These are phyloP conservation scores for Papilio polyxenes DNA, from an alignment of 1,140 invertebrate species.

Conservation along the genomic window DNA sequence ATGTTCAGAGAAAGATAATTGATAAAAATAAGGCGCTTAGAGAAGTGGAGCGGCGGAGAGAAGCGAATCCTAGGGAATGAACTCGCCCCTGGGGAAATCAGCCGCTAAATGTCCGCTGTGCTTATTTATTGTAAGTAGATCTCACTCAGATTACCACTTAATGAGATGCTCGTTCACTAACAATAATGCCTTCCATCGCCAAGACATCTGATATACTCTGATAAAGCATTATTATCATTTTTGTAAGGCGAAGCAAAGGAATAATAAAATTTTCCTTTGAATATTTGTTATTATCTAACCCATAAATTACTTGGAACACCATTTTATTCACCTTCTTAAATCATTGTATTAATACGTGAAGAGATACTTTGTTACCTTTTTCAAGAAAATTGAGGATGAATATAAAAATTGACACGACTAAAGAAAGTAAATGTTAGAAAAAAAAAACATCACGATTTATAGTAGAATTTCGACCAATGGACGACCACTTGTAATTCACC, in stretches of 20 bases:
- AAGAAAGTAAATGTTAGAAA: too few relatives aligned
- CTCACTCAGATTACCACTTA: constrained; percentile 24
- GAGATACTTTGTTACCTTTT: too few relatives aligned
- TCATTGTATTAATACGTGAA: too few relatives aligned
- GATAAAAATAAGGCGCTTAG: constrained; percentile 38
- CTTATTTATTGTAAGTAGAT: constrained; percentile 22
- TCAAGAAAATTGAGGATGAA: too few relatives aligned
- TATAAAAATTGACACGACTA: too few relatives aligned
- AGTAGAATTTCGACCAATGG: too few relatives aligned
- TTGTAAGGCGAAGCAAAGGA: neutral
- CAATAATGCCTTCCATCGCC: neutral
- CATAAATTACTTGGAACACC: too few relatives aligned
- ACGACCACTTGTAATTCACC: too few relatives aligned
- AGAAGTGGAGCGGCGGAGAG: neutral
- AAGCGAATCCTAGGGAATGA: constrained; percentile 32
- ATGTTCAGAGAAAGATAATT: constrained; percentile 26
- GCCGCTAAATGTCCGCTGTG: constrained; percentile 5
- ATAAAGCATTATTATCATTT: neutral
- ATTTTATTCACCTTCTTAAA: too few relatives aligned
- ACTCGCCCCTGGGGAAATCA: constrained; percentile 28
- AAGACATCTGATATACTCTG: neutral
- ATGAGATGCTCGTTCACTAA: constrained; percentile 35
- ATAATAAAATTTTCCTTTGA: neutral
- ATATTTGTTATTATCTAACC: too few relatives aligned
- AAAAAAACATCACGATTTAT: too few relatives aligned